Evolutionary conservation across 1,140 invertebrate species (phyloP).

Genomic region (Magallana ariakensis): DNA sequence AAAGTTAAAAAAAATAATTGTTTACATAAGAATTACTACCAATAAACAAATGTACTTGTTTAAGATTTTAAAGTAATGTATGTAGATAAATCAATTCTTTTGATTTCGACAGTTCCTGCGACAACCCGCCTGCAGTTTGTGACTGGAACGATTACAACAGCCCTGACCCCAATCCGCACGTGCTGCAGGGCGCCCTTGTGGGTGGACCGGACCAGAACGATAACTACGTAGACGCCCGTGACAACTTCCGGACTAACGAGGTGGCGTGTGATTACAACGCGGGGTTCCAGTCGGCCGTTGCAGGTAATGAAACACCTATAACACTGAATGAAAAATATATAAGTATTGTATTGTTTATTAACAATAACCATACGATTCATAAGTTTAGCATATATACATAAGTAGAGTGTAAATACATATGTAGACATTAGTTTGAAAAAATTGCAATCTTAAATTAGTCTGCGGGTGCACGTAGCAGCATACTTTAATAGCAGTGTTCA

Average conservation of each 20-base stretch:
- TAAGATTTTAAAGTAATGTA: not conserved
- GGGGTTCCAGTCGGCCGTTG: constrained; percentile 70
- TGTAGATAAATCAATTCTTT: not conserved
- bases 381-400: too few species aligned
- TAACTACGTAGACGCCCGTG: constrained; percentile 68
- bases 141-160: not conserved
- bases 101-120: constrained; percentile 21
- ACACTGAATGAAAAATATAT: not conserved
- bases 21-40: not conserved
- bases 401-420: too few species aligned
- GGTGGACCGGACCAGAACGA: constrained; percentile 74
- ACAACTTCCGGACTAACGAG: constrained; percentile 72
- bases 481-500: too few species aligned
- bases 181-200: constrained; percentile 70
- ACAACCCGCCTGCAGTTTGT: not conserved
- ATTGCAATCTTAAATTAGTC: too few species aligned
- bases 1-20: not conserved
- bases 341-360: too few species aligned
- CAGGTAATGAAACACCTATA: constrained; percentile 49
- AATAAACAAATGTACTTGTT: not conserved
- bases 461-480: too few species aligned
- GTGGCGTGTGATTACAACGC: constrained; percentile 77
- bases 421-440: too few species aligned
- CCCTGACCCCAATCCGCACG: constrained; percentile 59
- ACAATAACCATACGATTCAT: too few species aligned